phyloP scores from a whole-genome alignment of 2,797 vertebrate genomes.

The Loriculus beryllinus region DNA sequence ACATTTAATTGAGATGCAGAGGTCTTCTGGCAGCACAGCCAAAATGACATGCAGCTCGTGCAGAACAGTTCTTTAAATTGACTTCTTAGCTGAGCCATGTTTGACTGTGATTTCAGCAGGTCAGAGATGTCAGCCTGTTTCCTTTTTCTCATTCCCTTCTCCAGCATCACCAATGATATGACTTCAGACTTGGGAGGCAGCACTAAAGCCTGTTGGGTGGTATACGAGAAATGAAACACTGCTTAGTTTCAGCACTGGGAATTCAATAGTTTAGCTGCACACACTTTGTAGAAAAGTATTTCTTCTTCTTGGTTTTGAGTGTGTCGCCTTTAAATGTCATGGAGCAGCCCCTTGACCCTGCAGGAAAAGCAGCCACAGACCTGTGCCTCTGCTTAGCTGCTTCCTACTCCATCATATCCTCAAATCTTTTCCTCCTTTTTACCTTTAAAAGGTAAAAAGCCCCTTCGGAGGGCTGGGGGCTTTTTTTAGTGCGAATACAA shows the following conservation, averaged over 20 bases:
- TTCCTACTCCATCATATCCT: neutral
- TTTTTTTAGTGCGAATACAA: neutral
- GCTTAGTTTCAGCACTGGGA: conserved; percentile 17
- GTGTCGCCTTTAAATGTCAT: neutral
- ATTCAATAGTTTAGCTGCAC: neutral
- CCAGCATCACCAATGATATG: conserved; percentile 30
- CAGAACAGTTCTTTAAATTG: conserved; percentile 4
- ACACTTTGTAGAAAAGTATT: neutral
- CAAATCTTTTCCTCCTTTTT: neutral
- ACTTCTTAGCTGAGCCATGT: neutral
- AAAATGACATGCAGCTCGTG: accelerated
- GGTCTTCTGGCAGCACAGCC: neutral
- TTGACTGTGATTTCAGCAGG: neutral
- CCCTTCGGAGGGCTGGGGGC: neutral
- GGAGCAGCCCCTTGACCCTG: neutral
- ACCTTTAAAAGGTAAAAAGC: neutral
- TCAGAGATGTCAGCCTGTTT: conserved; percentile 43
- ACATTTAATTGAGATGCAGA: neutral
- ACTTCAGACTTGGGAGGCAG: conserved; percentile 51
- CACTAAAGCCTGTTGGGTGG: conserved; percentile 27
- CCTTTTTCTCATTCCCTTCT: conserved; percentile 55
- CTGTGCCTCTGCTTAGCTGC: neutral
- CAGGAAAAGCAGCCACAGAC: neutral
- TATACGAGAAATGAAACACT: conserved; percentile 34
- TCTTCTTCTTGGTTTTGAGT: neutral